A percentile compares a stretch with the other conserved stretches of the same genome.
phyloP scores from a whole-genome alignment of 2,797 vertebrate genomes.

The Sparidentex hasta region DNA sequence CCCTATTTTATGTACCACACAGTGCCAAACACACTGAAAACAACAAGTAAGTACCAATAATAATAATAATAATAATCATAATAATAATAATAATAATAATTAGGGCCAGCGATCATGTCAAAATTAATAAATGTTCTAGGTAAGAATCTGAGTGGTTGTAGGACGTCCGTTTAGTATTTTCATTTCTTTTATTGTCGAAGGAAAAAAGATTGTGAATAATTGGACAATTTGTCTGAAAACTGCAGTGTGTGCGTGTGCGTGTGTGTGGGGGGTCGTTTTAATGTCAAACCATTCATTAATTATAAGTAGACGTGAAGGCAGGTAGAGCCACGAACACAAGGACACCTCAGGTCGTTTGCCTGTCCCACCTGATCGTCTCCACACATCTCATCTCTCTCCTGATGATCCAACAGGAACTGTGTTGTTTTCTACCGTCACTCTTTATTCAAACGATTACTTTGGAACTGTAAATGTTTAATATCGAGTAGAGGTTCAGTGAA shows the following conservation, averaged over 20 bases:
- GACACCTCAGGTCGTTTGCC: constrained; percentile 69
- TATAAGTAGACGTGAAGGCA: constrained; percentile 25
- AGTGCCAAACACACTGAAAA: constrained; percentile 32
- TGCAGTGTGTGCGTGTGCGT: too few species aligned
- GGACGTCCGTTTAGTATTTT: constrained; percentile 60
- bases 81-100: not conserved
- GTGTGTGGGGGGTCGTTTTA: constrained; percentile 43
- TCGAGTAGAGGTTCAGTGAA: constrained; percentile 75
- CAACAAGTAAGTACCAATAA: not conserved
- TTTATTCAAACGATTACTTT: constrained; percentile 54
- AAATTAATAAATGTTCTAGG: constrained; percentile 36
- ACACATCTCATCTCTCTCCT: constrained; percentile 43
- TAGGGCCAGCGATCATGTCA: constrained; percentile 27
- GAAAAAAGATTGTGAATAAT: constrained; percentile 43
- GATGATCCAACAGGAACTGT: constrained; percentile 49
- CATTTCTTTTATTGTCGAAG: constrained; percentile 52
- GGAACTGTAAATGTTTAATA: constrained; percentile 80
- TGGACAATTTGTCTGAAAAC: constrained; percentile 33
- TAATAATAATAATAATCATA: not conserved
- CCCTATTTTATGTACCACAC: constrained; percentile 32
- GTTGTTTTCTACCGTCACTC: constrained; percentile 63
- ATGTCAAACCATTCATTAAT: constrained; percentile 35
- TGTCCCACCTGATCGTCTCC: constrained; percentile 52
- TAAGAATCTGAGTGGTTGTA: constrained; percentile 54
- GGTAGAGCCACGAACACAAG: constrained; percentile 28